Base-by-base conservation (phyloP, 2,113 vertebrate species). In the Tetraodon nigroviridis region DNA sequence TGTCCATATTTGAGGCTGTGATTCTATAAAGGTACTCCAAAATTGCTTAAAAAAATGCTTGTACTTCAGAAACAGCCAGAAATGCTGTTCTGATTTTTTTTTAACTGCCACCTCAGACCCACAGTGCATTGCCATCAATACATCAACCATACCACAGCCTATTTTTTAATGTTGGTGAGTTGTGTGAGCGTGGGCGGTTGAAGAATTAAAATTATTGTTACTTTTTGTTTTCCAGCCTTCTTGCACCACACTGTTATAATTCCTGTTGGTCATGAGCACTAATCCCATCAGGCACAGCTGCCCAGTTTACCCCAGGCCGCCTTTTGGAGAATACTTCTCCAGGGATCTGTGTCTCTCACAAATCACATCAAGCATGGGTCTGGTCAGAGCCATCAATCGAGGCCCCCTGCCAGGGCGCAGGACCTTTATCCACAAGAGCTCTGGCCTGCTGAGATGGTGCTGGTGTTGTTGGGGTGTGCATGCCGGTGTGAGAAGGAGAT, bases 301-400 rank as follows among this genome's bases (percentile, higher is more conserved):
- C 42, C 66, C 62, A 46, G 15, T 55, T 55, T 61, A 61, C 22
- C 63, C 51, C 29, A 19, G 22, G 49, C 47, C 58, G 67, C 51
- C 51, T 58, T 58, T 18, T 56, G 53, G 67, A 54, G 71, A 64
- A 63, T 59, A 37, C 48, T 24, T 59, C 55, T 78, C 60, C 62
- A 69, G 48, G 69, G 69, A 66, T 21, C 37, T 32, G 13, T 61
- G 57, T 71, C 60, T 79, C 69, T 55, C 71, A 58, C 57, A 63
- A 57, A 69, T 66, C 8, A 49, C 72, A 60, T 52, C 64, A 58
- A 37, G 60, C 72, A 64, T 62, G 46, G 66, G 66, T 53, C 64
- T 55, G 61, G 52, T 76, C 70, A 76, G 61, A 71, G 63, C 67
- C 72, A 82, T 84, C 73, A 80, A 73, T 79, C 67, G 58, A 24